Percentiles rank a stretch among this genome's conserved stretches.
These are phyloP conservation scores for Myiotriccus ornatus DNA, from an alignment of 2,797 vertebrate species.

Conservation along the genomic window DNA sequence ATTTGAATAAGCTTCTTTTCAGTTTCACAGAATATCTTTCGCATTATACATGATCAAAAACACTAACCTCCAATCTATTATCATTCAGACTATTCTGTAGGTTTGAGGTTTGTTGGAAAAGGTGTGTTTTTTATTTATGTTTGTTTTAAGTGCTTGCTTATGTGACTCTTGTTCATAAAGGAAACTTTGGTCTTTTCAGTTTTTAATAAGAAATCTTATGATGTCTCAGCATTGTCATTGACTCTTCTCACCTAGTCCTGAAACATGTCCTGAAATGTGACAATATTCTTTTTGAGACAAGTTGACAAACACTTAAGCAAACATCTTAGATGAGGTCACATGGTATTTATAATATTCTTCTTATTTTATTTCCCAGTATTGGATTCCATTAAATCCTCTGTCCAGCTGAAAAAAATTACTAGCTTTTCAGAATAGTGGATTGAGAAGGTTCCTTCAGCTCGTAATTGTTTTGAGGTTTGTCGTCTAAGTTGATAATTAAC, in stretches of 20 bases:
- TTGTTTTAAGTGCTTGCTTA: neutral
- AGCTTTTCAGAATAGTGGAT: neutral
- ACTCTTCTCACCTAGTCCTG: neutral
- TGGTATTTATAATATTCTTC: neutral
- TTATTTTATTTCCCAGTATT: neutral
- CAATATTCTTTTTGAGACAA: neutral
- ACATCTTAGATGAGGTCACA: neutral
- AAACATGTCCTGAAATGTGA: neutral
- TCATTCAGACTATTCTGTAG: neutral
- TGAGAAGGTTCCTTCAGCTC: neutral
- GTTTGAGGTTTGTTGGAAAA: neutral
- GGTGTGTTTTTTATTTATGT: rapidly evolving
- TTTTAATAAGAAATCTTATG: neutral
- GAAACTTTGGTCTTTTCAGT: neutral
- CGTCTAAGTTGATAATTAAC: neutral
- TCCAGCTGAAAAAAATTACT: rapidly evolving
- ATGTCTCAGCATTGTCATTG: neutral
- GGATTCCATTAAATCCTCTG: neutral
- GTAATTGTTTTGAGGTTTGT: neutral
- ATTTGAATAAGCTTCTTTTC: neutral
- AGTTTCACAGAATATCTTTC: neutral
- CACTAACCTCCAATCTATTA: neutral
- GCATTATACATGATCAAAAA: neutral
- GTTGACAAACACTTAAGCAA: neutral
- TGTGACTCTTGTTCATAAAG: neutral